A percentile compares a stretch with the other conserved stretches of the same genome.
Conservation (phyloP, 2,113 vertebrate genomes). For the Dasyprocta punctata region DNA sequence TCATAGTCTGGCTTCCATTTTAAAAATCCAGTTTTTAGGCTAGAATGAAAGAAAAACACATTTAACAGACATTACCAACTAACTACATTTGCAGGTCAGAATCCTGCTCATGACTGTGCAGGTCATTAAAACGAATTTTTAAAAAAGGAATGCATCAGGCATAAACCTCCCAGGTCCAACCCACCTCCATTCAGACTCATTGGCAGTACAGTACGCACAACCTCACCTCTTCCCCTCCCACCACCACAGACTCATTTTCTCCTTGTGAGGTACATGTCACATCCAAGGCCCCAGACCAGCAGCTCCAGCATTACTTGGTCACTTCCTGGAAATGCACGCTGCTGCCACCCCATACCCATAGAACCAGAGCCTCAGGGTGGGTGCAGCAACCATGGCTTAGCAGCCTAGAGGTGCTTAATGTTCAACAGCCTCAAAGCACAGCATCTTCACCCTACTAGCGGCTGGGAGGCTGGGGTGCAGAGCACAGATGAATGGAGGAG, state of each 20-base stretch:
- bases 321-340: neutral
- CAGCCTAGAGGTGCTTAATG: no score
- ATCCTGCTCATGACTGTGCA: neutral
- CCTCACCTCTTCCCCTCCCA: neutral
- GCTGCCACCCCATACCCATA: neutral
- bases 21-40: slow-evolving; percentile 96
- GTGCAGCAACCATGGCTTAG: no score
- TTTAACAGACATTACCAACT: slow-evolving; percentile 41
- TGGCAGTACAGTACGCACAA: neutral
- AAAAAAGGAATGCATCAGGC: neutral
- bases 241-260: neutral
- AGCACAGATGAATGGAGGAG: no score
- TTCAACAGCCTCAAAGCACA: no score
- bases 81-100: neutral
- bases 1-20: slow-evolving; percentile 99
- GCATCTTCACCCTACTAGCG: no score
- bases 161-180: neutral
- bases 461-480: no score
- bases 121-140: neutral
- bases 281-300: neutral
- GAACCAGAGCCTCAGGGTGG: neutral
- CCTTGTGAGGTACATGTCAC: neutral
- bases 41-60: slow-evolving; percentile 84
- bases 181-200: neutral
- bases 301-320: neutral